These are phyloP conservation scores for Euura lappo DNA, from an alignment of 1,140 invertebrate genomes.

Conservation along the genomic window DNA sequence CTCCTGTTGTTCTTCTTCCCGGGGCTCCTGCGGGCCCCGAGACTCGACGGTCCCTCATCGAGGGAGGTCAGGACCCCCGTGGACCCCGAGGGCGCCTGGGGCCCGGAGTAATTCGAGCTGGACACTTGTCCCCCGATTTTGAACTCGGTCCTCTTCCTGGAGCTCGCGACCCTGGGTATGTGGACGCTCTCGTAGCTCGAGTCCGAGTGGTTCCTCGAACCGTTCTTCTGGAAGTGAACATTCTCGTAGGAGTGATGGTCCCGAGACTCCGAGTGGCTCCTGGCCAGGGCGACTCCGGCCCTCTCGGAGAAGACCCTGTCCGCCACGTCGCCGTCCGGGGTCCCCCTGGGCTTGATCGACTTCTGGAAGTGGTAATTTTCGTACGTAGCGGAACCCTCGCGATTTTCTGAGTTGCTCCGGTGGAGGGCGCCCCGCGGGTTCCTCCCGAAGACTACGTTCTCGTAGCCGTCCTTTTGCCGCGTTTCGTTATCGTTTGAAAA, in stretches of 20 bases:
- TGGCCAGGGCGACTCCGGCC: conserved; percentile 24
- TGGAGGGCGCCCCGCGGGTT: conserved; percentile 29
- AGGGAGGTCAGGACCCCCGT: conserved; percentile 23
- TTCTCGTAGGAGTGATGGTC: conserved; percentile 1
- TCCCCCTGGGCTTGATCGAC: conserved; percentile 30
- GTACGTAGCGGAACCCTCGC: conserved; percentile 34
- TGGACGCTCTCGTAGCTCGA: conserved; percentile 47
- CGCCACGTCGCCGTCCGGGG: conserved; percentile 32
- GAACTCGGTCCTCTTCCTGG: conserved; percentile 45
- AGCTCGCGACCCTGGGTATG: conserved; percentile 46
- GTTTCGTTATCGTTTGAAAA: conserved; percentile 9
- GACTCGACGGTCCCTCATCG: conserved; percentile 41
- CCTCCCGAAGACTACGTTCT: conserved; percentile 29
- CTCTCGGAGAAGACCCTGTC: conserved; percentile 33
- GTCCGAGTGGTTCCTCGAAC: conserved; percentile 24
- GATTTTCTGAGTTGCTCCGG: conserved; percentile 40
- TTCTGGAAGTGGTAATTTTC: conserved; percentile 38
- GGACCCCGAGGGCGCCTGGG: conserved; percentile 19
- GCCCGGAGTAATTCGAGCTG: conserved; percentile 28
- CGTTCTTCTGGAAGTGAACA: conserved; percentile 31
- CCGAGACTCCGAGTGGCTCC: background rate
- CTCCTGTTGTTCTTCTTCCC: conserved; percentile 37
- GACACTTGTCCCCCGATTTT: conserved; percentile 48
- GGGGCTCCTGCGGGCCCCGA: conserved; percentile 37
- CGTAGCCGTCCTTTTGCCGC: conserved; percentile 31